Conservation (phyloP, 64 coral and sea anemone genomes). For the Hydrozoanthus tunicans region DNA sequence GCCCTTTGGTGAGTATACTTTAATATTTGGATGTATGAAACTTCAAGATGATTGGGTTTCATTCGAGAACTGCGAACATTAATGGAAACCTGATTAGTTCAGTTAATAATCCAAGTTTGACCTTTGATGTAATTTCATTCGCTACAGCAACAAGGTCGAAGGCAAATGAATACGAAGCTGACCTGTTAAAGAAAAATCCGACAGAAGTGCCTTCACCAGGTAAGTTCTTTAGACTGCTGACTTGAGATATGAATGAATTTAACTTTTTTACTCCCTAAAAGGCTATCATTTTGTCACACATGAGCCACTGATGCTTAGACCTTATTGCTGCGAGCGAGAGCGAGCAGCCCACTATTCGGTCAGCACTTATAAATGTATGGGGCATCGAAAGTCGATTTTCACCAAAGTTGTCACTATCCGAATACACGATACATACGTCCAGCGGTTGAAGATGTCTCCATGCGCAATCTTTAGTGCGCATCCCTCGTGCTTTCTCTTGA, state of each 20-base stretch:
- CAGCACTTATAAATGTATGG: background rate
- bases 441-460: slow-evolving; percentile 22
- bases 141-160: slow-evolving; percentile 60
- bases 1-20: slow-evolving; percentile 30
- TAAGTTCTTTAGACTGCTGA: slow-evolving; percentile 12
- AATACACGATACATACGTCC: slow-evolving; percentile 33
- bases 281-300: too few species aligned
- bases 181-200: background rate
- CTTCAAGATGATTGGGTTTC: slow-evolving; percentile 2
- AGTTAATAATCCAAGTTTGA: too few species aligned
- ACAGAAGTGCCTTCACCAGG: slow-evolving; percentile 34
- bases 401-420: slow-evolving; percentile 30
- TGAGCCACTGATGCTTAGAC: too few species aligned
- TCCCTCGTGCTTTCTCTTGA: slow-evolving; percentile 17
- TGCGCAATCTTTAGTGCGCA: slow-evolving; percentile 20
- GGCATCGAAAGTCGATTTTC: slow-evolving; percentile 21
- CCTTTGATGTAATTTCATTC: background rate
- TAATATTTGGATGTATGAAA: background rate
- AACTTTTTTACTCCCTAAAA: too few species aligned
- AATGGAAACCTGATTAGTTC: background rate
- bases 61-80: slow-evolving; percentile 18
- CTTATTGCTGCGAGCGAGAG: too few species aligned
- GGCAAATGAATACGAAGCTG: slow-evolving; percentile 5
- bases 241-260: background rate
- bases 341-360: too few species aligned